Base-by-base conservation (phyloP, 2,888 invertebrate genomes). In the Patella caerulea region DNA sequence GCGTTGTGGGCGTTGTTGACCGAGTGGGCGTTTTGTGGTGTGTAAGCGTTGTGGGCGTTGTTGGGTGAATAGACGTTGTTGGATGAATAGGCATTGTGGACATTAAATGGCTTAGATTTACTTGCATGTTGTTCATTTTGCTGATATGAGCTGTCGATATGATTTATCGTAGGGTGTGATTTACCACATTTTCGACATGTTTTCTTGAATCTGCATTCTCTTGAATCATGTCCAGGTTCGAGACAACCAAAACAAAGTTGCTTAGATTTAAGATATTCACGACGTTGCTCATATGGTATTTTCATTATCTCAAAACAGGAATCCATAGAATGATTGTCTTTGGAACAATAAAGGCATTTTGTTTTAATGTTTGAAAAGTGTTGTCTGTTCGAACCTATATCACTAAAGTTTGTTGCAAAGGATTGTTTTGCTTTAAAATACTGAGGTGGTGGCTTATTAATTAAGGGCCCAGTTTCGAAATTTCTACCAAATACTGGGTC, bases 201-300 rank as follows among this genome's bases (percentile, higher is more conserved):
- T n/a, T 29, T 73, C 53, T 14, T 73, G 9, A 17, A 53, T 2
- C 19, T 15, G 34, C 54, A 73, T 52, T 29, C 73, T 17, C 54
- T 73, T 17, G 55, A 53, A 15, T 53, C 12, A 29, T 73, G 73
- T 9, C 55, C 55, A 2, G 29, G 45, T 17, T 19, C 19, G 0
- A 55, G 55, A 34, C 73, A 73, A 17, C 73, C 73, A 19, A 73
- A 73, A 54, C 73, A 73, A 29, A 53, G 17, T 53, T 7, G 17
- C 15, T 55, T 73, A 9, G 5, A 17, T 4, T 15, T 54, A 3
- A 34, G 29, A 29, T 19, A 73, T 9, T 53, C 24, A 34, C 19
- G 12, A 55, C 73, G 53, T 24, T 73, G 17, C 14, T 53, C 73
- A 9, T 19, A n/a, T 17, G 73, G 29, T 11, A 55, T 14, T 9